phyloP scores from a whole-genome alignment of 2,113 vertebrate genomes.

The Chlamydotis undulata region DNA sequence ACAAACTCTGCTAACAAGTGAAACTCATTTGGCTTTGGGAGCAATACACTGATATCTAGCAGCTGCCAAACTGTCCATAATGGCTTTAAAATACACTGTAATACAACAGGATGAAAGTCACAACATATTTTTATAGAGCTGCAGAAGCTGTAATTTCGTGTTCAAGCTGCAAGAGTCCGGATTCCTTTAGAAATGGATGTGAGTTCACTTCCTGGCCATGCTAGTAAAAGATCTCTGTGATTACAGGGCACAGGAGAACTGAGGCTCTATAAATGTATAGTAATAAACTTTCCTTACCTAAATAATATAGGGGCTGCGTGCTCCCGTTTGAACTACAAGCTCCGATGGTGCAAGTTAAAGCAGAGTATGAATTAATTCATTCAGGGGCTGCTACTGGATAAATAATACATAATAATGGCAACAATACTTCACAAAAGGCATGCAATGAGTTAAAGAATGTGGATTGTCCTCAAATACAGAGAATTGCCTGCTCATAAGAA shows the following conservation, averaged over 20 bases:
- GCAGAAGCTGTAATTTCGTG: neutral
- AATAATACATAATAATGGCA: neutral
- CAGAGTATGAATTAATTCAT: neutral
- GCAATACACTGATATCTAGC: neutral
- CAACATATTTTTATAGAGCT: neutral
- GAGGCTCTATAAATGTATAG: neutral
- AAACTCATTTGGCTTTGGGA: neutral
- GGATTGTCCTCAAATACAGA: neutral
- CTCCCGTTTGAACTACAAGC: neutral
- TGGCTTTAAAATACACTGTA: neutral
- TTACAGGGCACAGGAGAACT: neutral
- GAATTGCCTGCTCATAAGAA: neutral
- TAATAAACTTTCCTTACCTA: neutral
- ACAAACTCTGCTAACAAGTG: neutral
- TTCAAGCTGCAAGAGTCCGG: neutral
- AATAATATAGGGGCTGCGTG: neutral
- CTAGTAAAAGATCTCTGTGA: neutral
- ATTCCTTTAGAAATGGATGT: neutral
- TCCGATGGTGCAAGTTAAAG: neutral
- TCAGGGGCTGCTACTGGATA: neutral
- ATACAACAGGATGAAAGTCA: neutral
- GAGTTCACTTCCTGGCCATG: neutral
- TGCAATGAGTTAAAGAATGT: neutral
- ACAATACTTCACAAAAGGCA: neutral
- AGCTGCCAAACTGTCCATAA: neutral